Percentiles rank a stretch among this genome's conserved stretches.
Conservation (phyloP, 2,797 vertebrate genomes). For the Argya squamiceps region DNA sequence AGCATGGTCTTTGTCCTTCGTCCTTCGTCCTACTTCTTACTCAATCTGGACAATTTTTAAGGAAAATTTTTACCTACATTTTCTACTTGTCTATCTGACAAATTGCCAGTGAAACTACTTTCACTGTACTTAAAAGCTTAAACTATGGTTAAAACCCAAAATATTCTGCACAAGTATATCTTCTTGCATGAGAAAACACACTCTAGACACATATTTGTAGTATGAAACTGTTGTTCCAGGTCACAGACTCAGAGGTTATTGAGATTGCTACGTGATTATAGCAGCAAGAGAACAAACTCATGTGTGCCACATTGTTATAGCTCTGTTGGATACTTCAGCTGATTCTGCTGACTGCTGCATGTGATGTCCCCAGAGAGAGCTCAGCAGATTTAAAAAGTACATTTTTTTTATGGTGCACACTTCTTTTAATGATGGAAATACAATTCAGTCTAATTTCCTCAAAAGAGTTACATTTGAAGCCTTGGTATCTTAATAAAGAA, state of each 20-base stretch:
- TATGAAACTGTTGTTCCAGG: background rate
- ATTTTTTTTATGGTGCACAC: rapidly evolving
- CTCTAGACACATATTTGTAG: background rate
- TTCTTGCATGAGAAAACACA: background rate
- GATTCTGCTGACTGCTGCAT: background rate
- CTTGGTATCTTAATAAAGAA: background rate
- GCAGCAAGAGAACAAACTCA: background rate
- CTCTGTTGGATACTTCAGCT: background rate
- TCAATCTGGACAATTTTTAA: background rate
- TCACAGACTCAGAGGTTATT: background rate
- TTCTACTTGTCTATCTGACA: background rate
- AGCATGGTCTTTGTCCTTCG: background rate
- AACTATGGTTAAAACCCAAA: background rate
- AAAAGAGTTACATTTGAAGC: background rate
- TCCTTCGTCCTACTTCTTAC: background rate
- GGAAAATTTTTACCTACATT: background rate
- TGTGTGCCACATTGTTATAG: rapidly evolving
- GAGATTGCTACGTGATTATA: background rate
- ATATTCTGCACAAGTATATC: background rate
- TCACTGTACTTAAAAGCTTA: background rate
- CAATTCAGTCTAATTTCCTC: background rate
- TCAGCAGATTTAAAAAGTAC: background rate
- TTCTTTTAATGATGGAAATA: background rate
- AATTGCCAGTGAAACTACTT: background rate
- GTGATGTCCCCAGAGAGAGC: background rate